Percentiles rank a stretch among this genome's conserved stretches.
These are phyloP conservation scores for Melanerpes aurifrons DNA, from an alignment of 2,113 vertebrate genomes.

Conservation along the genomic window DNA sequence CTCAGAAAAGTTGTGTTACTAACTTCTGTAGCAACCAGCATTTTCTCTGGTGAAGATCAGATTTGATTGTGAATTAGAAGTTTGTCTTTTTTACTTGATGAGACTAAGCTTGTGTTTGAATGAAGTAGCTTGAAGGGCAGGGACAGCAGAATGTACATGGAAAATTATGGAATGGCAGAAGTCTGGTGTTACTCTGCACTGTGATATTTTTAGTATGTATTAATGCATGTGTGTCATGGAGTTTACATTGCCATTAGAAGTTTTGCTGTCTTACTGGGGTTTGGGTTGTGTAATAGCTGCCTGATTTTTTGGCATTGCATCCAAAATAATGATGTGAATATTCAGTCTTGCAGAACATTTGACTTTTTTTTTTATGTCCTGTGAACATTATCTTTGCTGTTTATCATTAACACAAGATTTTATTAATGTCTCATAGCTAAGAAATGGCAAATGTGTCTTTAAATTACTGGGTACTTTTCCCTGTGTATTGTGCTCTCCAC, in stretches of 20 bases:
- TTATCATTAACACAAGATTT: background rate
- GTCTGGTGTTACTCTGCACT: background rate
- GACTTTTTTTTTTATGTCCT: background rate
- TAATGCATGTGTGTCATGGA: background rate
- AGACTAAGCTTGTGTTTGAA: background rate
- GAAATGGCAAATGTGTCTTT: background rate
- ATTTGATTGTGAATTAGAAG: background rate
- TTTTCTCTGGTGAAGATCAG: background rate
- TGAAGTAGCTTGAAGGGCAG: background rate
- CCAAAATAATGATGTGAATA: background rate
- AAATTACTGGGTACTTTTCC: background rate
- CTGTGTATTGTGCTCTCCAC: background rate
- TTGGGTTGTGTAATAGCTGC: background rate
- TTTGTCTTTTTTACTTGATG: background rate
- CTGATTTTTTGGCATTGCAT: background rate
- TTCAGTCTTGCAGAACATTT: background rate
- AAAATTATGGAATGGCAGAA: background rate
- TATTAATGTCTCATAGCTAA: background rate
- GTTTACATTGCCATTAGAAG: background rate
- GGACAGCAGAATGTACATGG: background rate
- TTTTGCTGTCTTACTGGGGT: background rate
- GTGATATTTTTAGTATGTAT: background rate
- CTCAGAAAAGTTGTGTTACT: background rate
- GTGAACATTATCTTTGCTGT: background rate
- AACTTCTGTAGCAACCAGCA: background rate